Conservation (phyloP, 2,797 vertebrate species). For the Tangara arthus region DNA sequence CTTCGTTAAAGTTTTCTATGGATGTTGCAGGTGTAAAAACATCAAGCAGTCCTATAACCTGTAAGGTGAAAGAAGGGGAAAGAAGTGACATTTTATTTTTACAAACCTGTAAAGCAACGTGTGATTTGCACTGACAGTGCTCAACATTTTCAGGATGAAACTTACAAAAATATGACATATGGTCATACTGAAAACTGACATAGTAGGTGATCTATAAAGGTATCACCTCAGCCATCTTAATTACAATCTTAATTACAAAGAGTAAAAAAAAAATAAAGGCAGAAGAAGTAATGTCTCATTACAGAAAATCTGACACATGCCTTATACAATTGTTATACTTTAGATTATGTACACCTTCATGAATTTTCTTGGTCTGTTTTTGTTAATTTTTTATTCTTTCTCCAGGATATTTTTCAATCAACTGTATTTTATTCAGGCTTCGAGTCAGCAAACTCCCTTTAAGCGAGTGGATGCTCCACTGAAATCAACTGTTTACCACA, state of each 20-base stretch:
- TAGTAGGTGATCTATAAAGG: neutral
- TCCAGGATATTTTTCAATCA: neutral
- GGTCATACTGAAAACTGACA: neutral
- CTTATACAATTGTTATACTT: neutral
- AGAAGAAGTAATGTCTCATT: neutral
- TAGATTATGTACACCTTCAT: neutral
- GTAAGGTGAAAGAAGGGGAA: neutral
- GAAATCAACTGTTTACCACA: neutral
- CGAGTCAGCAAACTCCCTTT: neutral
- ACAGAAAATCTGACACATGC: neutral
- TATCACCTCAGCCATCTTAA: neutral
- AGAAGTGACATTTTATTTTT: neutral
- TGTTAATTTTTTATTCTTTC: neutral
- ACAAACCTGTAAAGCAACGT: neutral
- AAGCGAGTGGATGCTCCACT: neutral
- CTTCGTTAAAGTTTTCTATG: constrained; percentile 93
- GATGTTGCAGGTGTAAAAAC: constrained; percentile 94
- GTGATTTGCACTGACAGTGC: neutral
- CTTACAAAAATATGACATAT: neutral
- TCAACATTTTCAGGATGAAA: neutral
- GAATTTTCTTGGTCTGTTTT: neutral
- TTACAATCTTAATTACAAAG: neutral
- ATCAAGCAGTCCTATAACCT: constrained; percentile 95
- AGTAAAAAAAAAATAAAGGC: neutral
- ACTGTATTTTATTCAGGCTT: neutral